Evolutionary conservation across 2,888 invertebrate genomes (phyloP).

Genomic region (Callyntrura sp.): DNA sequence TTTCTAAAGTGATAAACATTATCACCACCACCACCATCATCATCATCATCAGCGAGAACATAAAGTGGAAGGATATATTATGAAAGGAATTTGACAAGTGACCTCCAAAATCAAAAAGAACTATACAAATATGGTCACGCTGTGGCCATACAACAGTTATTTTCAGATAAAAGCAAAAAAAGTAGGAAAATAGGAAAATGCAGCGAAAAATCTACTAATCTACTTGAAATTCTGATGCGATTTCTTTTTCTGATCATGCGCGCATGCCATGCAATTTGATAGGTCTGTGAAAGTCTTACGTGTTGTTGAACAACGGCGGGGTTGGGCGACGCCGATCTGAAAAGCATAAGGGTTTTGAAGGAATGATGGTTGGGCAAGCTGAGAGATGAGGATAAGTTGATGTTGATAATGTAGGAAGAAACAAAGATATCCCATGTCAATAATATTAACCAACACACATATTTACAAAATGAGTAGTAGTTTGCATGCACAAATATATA

Average conservation of each 20-base stretch:
- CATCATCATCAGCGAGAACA: no score
- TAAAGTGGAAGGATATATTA: conserved; percentile 44
- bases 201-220: neutral
- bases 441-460: neutral
- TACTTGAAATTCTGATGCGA: neutral
- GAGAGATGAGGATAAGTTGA: conserved; percentile 27
- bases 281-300: conserved; percentile 79
- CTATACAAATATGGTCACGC: conserved; percentile 14
- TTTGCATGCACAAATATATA: conserved; percentile 26
- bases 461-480: conserved; percentile 14
- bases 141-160: neutral
- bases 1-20: conserved; percentile 39
- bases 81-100: conserved; percentile 68
- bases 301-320: conserved; percentile 81
- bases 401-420: neutral
- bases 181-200: conserved; percentile 21
- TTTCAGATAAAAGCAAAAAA: conserved; percentile 4
- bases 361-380: conserved; percentile 39
- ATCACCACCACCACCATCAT: conserved; percentile 19
- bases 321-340: conserved; percentile 75
- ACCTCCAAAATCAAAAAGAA: conserved; percentile 64
- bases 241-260: no score
- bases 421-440: conserved; percentile 23
- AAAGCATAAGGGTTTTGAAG: conserved; percentile 69
- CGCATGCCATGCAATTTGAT: no score